Percentiles rank a stretch among this genome's conserved stretches.
Evolutionary conservation across 2,888 invertebrate species (phyloP).

Genomic region (Julus scanicus): DNA sequence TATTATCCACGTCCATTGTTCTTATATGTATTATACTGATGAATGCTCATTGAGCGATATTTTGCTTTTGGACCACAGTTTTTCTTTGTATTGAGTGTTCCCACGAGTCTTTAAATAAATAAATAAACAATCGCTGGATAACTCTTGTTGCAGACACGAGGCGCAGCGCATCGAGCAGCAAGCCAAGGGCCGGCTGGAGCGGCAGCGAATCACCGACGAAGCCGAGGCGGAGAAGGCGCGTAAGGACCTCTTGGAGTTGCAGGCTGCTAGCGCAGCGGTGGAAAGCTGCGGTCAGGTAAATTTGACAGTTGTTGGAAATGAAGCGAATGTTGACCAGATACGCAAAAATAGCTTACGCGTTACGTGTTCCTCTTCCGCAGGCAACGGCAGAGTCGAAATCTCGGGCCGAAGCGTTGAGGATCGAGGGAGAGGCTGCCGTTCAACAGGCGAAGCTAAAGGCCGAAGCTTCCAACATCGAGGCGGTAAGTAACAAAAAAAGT

Average conservation of each 20-base stretch:
- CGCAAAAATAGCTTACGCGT: not conserved
- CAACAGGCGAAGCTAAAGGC: constrained; percentile 68
- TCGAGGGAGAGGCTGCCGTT: constrained; percentile 69
- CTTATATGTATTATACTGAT: too few relatives aligned
- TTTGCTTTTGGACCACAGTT: too few relatives aligned
- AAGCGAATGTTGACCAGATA: not conserved
- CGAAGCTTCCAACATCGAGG: constrained; percentile 68
- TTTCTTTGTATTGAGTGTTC: too few relatives aligned
- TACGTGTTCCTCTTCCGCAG: constrained; percentile 62
- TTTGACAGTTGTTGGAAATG: not conserved
- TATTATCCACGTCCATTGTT: too few relatives aligned
- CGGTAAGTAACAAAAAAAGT: constrained; percentile 64
- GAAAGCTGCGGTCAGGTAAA: constrained; percentile 67
- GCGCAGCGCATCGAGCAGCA: constrained; percentile 69
- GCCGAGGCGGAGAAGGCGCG: constrained; percentile 68
- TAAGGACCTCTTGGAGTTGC: constrained; percentile 67
- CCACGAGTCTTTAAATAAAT: too few relatives aligned
- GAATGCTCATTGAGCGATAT: too few relatives aligned
- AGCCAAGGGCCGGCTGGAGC: constrained; percentile 68
- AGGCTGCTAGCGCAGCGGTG: constrained; percentile 67
- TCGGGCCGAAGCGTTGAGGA: constrained; percentile 68
- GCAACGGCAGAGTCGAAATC: constrained; percentile 70
- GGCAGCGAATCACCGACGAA: constrained; percentile 69
- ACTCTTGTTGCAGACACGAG: constrained; percentile 66
- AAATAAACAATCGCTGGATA: too few relatives aligned